Evolutionary conservation across 2,113 vertebrate species (phyloP).

Genomic region (Phrynosoma platyrhinos): DNA sequence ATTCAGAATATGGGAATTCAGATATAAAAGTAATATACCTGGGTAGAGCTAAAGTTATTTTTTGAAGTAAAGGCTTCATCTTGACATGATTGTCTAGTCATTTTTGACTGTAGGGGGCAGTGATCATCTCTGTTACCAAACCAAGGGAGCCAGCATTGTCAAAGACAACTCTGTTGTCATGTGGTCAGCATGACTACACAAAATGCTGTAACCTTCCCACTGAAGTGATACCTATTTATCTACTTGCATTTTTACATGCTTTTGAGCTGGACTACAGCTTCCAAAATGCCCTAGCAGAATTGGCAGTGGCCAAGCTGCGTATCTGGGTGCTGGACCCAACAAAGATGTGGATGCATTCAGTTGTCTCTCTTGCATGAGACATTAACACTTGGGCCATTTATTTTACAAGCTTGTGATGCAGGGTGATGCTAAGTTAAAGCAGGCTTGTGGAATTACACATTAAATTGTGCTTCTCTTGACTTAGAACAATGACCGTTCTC

Average conservation of each 20-base stretch:
- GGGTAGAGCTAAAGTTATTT: background rate
- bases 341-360: background rate
- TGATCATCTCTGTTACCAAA: too few relatives aligned
- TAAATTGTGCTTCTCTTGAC: conserved; percentile 7
- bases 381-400: conserved; percentile 1
- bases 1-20: background rate
- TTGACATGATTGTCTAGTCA: too few relatives aligned
- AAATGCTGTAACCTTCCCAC: too few relatives aligned
- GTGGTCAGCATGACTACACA: too few relatives aligned
- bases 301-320: background rate
- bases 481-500: conserved; percentile 33
- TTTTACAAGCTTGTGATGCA: conserved; percentile 23
- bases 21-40: background rate
- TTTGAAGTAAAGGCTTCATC: too few relatives aligned
- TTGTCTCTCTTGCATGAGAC: conserved; percentile 2
- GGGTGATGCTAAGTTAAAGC: conserved; percentile 21
- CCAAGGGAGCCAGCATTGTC: too few relatives aligned
- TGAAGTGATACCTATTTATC: too few relatives aligned
- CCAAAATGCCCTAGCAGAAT: too few relatives aligned
- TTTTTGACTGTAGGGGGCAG: too few relatives aligned
- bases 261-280: background rate
- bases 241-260: too few relatives aligned
- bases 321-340: background rate
- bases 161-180: too few relatives aligned
- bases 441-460: conserved; percentile 6